Conservation (phyloP, 2,888 invertebrate species). For the Dicycla oo region DNA sequence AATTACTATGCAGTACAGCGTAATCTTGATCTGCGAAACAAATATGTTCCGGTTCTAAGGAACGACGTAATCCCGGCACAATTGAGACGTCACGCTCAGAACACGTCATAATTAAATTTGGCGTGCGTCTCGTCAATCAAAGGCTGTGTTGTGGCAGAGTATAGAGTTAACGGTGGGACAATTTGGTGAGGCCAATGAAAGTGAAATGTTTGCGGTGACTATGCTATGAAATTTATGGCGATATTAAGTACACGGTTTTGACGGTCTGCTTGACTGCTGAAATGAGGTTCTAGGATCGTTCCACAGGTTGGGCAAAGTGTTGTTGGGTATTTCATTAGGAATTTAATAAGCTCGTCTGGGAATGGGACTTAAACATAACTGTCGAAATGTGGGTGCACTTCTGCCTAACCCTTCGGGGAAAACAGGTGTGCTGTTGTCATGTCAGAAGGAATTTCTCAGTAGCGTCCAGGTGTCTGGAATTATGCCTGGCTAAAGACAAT, state of each 20-base stretch:
- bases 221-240: neutral
- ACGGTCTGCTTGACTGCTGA: neutral
- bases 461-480: neutral
- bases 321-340: neutral
- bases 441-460: neutral
- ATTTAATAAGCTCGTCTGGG: neutral
- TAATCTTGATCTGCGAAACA: slow-evolving; percentile 44
- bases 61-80: slow-evolving; percentile 67
- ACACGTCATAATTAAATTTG: slow-evolving; percentile 79
- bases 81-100: slow-evolving; percentile 69
- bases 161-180: slow-evolving; percentile 27
- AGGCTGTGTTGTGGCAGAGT: slow-evolving; percentile 49
- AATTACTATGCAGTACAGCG: slow-evolving; percentile 39
- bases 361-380: too few relatives aligned
- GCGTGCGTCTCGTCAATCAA: slow-evolving; percentile 73
- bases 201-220: neutral
- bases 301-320: neutral
- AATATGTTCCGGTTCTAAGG: slow-evolving; percentile 54
- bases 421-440: neutral
- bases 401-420: too few relatives aligned
- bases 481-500: neutral
- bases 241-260: neutral
- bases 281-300: neutral
- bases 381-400: too few relatives aligned
- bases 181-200: slow-evolving; percentile 13